Percentiles rank a stretch among this genome's conserved stretches.
phyloP scores from a whole-genome alignment of 2,113 vertebrate genomes.

The Podiceps cristatus region DNA sequence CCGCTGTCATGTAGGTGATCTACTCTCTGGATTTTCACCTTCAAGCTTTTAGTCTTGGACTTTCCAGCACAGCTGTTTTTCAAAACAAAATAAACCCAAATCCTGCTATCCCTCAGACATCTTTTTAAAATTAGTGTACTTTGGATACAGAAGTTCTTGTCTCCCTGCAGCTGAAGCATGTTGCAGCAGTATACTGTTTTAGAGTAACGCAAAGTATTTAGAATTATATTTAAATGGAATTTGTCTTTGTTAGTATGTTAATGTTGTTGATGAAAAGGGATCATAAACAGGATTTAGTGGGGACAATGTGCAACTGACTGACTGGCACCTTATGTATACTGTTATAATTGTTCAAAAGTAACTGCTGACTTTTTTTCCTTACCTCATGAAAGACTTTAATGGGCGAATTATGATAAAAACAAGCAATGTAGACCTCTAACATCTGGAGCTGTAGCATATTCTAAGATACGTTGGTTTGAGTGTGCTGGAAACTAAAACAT shows the following conservation, averaged over 20 bases:
- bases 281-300: neutral
- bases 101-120: neutral
- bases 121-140: neutral
- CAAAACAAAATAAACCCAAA: neutral
- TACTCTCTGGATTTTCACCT: neutral
- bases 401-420: neutral
- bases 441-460: neutral
- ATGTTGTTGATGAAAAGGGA: neutral
- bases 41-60: neutral
- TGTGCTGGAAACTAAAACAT: neutral
- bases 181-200: neutral
- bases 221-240: neutral
- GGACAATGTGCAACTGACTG: neutral
- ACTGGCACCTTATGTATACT: neutral
- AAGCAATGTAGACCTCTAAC: neutral
- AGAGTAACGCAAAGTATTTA: neutral
- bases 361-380: neutral
- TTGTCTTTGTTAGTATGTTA: neutral
- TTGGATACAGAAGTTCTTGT: neutral
- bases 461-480: rapidly evolving
- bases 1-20: neutral
- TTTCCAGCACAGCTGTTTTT: neutral
- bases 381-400: neutral
- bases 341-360: neutral
- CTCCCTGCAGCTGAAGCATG: neutral